phyloP scores from a whole-genome alignment of 2,888 invertebrate genomes.

The Leucania comma region DNA sequence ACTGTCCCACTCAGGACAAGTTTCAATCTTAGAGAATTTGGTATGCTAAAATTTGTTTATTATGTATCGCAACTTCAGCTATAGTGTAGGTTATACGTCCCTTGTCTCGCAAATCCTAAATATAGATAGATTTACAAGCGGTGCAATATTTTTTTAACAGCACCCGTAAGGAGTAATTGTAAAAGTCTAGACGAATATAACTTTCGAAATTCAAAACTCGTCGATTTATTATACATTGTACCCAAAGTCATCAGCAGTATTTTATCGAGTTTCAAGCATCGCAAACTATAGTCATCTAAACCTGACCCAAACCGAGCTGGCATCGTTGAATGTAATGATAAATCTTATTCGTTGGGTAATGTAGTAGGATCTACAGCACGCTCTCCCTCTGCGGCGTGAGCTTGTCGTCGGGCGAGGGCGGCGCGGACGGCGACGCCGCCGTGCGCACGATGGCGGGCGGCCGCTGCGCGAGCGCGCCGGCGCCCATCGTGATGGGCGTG shows the following conservation, averaged over 20 bases:
- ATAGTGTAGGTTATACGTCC: neutral
- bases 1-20: conserved; percentile 2
- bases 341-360: neutral
- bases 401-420: conserved; percentile 76
- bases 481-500: conserved; percentile 93
- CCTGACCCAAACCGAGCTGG: too few relatives aligned
- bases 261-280: neutral
- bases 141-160: conserved; percentile 2
- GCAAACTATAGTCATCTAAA: conserved; percentile 1
- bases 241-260: too few relatives aligned
- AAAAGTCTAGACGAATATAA: neutral
- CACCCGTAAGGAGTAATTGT: neutral
- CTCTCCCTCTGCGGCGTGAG: conserved; percentile 92
- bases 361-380: conserved; percentile 90
- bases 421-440: conserved; percentile 92
- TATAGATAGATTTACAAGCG: neutral
- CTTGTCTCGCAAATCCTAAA: too few relatives aligned
- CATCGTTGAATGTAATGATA: neutral
- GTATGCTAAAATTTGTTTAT: neutral
- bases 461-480: conserved; percentile 65
- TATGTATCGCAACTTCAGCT: neutral
- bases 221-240: too few relatives aligned
- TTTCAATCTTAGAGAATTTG: too few relatives aligned
- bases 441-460: conserved; percentile 95
- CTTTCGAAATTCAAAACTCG: neutral